Evolutionary conservation across 2,113 vertebrate genomes (phyloP).

Genomic region (Engraulis encrasicolus): DNA sequence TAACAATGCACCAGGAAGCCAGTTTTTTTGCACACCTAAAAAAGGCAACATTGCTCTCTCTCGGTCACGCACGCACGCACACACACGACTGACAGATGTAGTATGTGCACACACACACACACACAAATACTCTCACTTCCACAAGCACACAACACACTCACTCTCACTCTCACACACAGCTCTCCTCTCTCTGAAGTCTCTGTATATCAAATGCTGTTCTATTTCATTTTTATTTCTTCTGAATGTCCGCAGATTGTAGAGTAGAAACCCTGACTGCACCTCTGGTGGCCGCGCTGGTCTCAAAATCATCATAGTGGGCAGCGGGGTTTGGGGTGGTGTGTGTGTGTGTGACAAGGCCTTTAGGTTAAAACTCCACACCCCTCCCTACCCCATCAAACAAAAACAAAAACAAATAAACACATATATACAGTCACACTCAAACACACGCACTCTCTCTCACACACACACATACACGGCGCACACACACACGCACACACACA

Average conservation of each 20-base stretch:
- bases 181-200: conserved; percentile 16
- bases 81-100: background rate
- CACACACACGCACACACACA: background rate
- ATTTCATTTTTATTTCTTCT: no score
- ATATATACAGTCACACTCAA: background rate
- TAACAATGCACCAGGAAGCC: conserved; percentile 62
- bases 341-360: conserved; percentile 69
- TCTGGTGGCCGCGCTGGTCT: conserved; percentile 76
- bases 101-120: background rate
- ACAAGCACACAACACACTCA: conserved; percentile 18
- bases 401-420: conserved; percentile 20
- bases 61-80: background rate
- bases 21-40: conserved; percentile 33
- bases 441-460: background rate
- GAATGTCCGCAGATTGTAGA: conserved; percentile 57
- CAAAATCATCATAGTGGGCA: conserved; percentile 59
- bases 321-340: conserved; percentile 67
- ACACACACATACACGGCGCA: background rate
- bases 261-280: conserved; percentile 74
- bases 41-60: conserved; percentile 60
- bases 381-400: conserved; percentile 49
- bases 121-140: no score
- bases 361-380: conserved; percentile 61
- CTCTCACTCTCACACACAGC: conserved; percentile 32
- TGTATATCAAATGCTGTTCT: conserved; percentile 37